These are phyloP conservation scores for Tinea pellionella DNA, from an alignment of 2,888 invertebrate species.

Conservation along the genomic window DNA sequence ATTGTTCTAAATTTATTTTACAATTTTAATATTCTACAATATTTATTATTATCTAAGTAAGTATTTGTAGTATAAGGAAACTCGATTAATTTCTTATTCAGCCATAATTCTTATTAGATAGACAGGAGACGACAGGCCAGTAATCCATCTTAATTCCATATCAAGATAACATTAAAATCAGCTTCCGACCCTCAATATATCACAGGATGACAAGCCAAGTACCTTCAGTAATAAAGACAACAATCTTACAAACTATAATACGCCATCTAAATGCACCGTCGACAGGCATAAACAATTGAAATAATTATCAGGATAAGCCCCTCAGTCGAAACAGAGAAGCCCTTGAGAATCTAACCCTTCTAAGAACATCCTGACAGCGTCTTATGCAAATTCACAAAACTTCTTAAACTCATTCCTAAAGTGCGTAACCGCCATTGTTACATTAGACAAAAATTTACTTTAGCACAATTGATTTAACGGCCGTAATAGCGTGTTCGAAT, in stretches of 20 bases:
- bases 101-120: background rate
- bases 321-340: slow-evolving; percentile 53
- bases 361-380: slow-evolving; percentile 52
- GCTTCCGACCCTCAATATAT: slow-evolving; percentile 33
- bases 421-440: background rate
- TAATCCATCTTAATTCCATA: slow-evolving; percentile 2
- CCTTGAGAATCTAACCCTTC: slow-evolving; percentile 50
- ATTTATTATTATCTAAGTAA: too few species aligned
- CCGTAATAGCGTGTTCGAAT: background rate
- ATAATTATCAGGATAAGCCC: slow-evolving; percentile 68
- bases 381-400: slow-evolving; percentile 66
- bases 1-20: too few species aligned
- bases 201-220: slow-evolving; percentile 43
- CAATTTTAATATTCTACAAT: too few species aligned
- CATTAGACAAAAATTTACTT: background rate
- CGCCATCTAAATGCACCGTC: slow-evolving; percentile 65
- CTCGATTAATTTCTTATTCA: too few species aligned
- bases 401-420: slow-evolving; percentile 20
- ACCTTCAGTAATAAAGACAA: slow-evolving; percentile 53
- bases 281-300: slow-evolving; percentile 70
- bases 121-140: background rate
- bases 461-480: background rate
- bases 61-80: too few species aligned
- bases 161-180: background rate
- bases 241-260: slow-evolving; percentile 63